Conservation (phyloP, 2,888 invertebrate genomes). For the Nasonovia ribisnigri region DNA sequence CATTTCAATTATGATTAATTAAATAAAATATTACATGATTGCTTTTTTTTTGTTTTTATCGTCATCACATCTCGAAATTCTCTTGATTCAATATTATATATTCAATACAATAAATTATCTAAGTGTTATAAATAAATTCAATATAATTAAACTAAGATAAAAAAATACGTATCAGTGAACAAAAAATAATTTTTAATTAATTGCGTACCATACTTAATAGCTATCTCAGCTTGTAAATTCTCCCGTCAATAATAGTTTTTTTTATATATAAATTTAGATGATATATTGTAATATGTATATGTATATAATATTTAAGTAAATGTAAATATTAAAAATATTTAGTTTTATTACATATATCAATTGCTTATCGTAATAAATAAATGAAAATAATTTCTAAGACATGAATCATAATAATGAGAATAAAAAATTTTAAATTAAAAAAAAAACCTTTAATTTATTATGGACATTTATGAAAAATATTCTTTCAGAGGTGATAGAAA, state of each 20-base stretch:
- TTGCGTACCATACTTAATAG: too few species aligned
- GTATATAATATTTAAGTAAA: neutral
- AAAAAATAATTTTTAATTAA: too few species aligned
- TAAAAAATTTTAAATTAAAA: neutral
- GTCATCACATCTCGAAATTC: neutral
- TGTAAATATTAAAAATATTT: neutral
- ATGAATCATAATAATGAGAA: neutral
- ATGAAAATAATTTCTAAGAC: neutral
- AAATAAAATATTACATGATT: neutral
- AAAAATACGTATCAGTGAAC: too few species aligned
- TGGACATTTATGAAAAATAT: neutral
- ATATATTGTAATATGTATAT: neutral
- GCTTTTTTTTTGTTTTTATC: neutral
- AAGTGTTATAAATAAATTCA: neutral
- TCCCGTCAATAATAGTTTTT: neutral
- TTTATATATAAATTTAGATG: neutral
- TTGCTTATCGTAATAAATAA: neutral
- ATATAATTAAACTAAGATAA: neutral
- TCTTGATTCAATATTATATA: neutral
- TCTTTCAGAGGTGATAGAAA: neutral
- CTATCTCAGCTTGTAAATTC: neutral
- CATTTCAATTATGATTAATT: conserved; percentile 16
- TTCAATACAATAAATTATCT: neutral
- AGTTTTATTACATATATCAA: neutral
- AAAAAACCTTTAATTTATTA: neutral